A percentile compares a stretch with the other conserved stretches of the same genome.
These are phyloP conservation scores for Aphidius colemani DNA, from an alignment of 2,888 invertebrate genomes.

Conservation along the genomic window DNA sequence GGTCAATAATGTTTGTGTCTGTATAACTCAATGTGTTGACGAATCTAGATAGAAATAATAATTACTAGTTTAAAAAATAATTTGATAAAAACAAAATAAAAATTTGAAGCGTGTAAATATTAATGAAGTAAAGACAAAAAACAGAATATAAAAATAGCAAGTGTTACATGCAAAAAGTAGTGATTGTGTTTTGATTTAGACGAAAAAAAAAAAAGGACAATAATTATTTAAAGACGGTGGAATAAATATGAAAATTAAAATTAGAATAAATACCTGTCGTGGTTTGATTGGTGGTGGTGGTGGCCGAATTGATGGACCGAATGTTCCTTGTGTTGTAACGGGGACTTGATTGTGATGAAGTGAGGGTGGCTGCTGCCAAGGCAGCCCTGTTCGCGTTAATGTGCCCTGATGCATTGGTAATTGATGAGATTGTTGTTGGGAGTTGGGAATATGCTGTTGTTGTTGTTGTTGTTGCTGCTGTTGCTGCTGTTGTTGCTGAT, in stretches of 20 bases:
- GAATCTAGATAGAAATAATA: slow-evolving; percentile 22
- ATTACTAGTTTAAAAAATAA: slow-evolving; percentile 13
- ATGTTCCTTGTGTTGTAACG: slow-evolving; percentile 50
- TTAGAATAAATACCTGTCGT: slow-evolving; percentile 51
- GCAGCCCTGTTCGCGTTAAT: slow-evolving; percentile 57
- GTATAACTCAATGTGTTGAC: neutral
- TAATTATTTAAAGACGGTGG: slow-evolving; percentile 52
- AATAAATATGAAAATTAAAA: slow-evolving; percentile 29
- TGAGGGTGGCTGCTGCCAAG: slow-evolving; percentile 60
- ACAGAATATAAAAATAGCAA: no score
- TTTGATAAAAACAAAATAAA: neutral
- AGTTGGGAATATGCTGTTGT: slow-evolving; percentile 26
- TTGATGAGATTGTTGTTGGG: slow-evolving; percentile 31
- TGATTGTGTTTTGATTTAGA: no score
- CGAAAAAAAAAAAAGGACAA: slow-evolving; percentile 24
- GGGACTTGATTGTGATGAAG: slow-evolving; percentile 56
- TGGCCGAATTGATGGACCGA: slow-evolving; percentile 53
- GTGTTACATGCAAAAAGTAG: no score
- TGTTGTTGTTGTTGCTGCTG: slow-evolving; percentile 42
- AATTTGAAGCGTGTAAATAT: no score
- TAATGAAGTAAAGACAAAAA: no score
- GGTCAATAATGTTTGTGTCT: neutral
- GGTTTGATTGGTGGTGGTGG: slow-evolving; percentile 57
- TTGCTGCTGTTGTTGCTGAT: slow-evolving; percentile 43
- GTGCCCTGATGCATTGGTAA: slow-evolving; percentile 40